A percentile compares a stretch with the other conserved stretches of the same genome.
Conservation (phyloP, 1,140 invertebrate species). For the Calycopis cecrops region DNA sequence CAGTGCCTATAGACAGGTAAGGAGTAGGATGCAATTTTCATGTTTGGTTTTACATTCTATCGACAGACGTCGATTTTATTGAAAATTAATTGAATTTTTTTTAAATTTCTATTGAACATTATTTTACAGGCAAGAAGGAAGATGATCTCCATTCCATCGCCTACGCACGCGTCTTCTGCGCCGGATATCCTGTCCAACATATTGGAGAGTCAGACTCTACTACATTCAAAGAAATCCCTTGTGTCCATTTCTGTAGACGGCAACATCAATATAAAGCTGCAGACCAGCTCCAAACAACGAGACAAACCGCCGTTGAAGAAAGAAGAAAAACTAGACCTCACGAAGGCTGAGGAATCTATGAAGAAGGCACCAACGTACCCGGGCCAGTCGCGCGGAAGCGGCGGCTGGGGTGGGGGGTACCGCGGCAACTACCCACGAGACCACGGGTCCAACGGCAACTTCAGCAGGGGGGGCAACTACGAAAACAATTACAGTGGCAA, state of each 20-base stretch:
- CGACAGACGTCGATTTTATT: no score
- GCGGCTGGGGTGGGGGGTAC: slow-evolving; percentile 64
- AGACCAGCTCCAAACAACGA: slow-evolving; percentile 23
- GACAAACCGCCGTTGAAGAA: slow-evolving; percentile 30
- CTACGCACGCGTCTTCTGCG: slow-evolving; percentile 38
- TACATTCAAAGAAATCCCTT: slow-evolving; percentile 80
- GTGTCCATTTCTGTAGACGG: slow-evolving; percentile 80
- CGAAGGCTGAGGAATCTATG: slow-evolving; percentile 45
- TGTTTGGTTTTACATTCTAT: no score
- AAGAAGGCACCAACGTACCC: slow-evolving; percentile 79
- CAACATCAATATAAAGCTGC: slow-evolving; percentile 65
- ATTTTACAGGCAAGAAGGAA: slow-evolving; percentile 65
- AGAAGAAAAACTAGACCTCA: slow-evolving; percentile 50
- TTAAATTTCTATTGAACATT: slow-evolving; percentile 11
- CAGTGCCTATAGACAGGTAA: slow-evolving; percentile 59
- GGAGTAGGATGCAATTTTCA: background rate
- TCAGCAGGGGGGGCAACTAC: slow-evolving; percentile 40
- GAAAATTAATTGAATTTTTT: background rate
- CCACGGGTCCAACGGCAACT: slow-evolving; percentile 44
- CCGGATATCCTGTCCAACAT: slow-evolving; percentile 81
- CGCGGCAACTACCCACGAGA: slow-evolving; percentile 61
- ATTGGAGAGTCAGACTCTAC: slow-evolving; percentile 83
- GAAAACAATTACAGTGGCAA: slow-evolving; percentile 37
- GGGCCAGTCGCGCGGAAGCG: slow-evolving; percentile 52
- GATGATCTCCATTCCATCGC: slow-evolving; percentile 60